Evolutionary conservation across 2,888 invertebrate species (phyloP), one percentile per base, ranked within the genome.

Genomic region (Scelioninae gen. 1): DNA sequence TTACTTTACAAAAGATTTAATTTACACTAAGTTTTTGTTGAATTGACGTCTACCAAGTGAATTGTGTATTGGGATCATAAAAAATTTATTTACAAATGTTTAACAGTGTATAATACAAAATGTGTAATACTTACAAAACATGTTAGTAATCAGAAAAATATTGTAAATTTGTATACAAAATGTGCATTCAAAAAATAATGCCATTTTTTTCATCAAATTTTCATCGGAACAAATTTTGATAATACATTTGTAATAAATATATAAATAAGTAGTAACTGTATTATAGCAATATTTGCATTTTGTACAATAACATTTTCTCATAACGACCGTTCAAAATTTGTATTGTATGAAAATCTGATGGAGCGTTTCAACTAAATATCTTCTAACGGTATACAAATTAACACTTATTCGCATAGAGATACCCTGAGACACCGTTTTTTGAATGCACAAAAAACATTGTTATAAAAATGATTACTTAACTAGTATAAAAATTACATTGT

Each of bases 401-500:
- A 34, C 71, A 31, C 31, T 56, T 31, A 31, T 23, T 47, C 15
- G 5, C 15, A 29, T n/a, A 5, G 8, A 8, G 38, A 38, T 38
- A 38, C 38, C 10, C 10, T 38, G 38, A 38, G 16, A 45, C 11
- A 60, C 60, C 23, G 6, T 43, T 23, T 43, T 43, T 5, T n/a
- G 43, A 43, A 43, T 43, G 43, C n/a, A 43, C 43, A n/a, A 43
- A 43, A 43, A 43, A 38, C 5, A 43, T n/a, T 43, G 11, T 43
- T 43, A 11, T 40, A 62, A 56, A 49, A 71, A 71, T 49, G 32
- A 40, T 4, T 31, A 32, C 1, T 38, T 15, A 40, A 60, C 8
- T 38, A 38, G 32, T 53, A 53, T 16, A 29, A 45, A 75, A 75
- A 75, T 76, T 76, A 76, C 76, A 60, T 60, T 47, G 66, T 68